Conservation (phyloP, 2,888 invertebrate species). For the Gastrophysa polygoni region DNA sequence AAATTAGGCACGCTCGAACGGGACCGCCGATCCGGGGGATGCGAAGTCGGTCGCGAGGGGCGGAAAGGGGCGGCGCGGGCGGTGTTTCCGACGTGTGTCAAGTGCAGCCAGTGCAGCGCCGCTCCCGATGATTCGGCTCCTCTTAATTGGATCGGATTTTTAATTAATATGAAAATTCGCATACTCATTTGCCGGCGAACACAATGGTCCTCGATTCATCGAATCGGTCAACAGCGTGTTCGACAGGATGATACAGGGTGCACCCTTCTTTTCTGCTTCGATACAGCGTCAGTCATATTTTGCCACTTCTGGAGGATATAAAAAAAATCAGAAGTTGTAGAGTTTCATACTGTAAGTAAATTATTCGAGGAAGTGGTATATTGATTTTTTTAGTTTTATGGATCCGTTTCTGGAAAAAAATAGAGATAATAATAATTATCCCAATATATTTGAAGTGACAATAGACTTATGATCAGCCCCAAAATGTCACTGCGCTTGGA, state of each 20-base stretch:
- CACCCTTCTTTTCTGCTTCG: no score
- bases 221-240: neutral
- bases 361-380: no score
- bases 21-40: constrained; percentile 30
- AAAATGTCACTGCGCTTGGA: no score
- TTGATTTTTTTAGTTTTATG: no score
- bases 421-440: no score
- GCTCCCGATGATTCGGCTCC: constrained; percentile 52
- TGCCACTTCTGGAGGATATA: no score
- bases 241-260: neutral
- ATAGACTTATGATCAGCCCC: no score
- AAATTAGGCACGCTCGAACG: constrained; percentile 43
- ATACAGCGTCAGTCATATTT: no score
- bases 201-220: constrained; percentile 32
- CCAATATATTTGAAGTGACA: no score
- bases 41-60: constrained; percentile 34
- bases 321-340: no score
- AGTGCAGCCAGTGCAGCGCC: constrained; percentile 56
- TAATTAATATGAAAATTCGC: constrained; percentile 60
- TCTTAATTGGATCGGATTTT: constrained; percentile 60
- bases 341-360: no score
- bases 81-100: constrained; percentile 58
- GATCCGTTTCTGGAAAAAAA: no score
- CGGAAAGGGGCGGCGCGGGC: constrained; percentile 33
- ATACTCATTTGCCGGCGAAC: constrained; percentile 42